Evolutionary conservation across 2,797 vertebrate species (phyloP).

Genomic region (Melanitta fusca): DNA sequence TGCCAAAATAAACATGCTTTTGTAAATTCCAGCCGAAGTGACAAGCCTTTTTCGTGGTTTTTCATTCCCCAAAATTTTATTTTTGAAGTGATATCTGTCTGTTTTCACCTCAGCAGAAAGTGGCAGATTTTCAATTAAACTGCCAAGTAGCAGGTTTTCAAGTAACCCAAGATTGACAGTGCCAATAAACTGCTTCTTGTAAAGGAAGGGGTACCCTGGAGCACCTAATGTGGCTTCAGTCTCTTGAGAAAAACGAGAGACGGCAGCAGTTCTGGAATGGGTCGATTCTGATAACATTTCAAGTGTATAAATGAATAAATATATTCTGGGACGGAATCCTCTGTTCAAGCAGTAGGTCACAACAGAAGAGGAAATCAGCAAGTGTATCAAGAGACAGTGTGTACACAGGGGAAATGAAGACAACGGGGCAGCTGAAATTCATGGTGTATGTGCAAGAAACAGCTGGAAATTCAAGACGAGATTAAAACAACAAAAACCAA

Average conservation of each 20-base stretch:
- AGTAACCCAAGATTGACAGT: background rate
- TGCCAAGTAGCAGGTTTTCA: background rate
- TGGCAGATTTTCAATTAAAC: background rate
- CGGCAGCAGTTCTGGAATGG: background rate
- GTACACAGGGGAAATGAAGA: background rate
- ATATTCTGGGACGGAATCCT: background rate
- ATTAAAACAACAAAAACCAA: background rate
- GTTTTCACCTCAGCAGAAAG: background rate
- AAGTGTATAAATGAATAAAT: background rate
- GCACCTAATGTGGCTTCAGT: background rate
- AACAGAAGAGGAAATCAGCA: background rate
- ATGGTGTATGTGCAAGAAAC: background rate
- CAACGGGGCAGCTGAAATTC: background rate
- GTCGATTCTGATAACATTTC: background rate
- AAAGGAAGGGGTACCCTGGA: background rate
- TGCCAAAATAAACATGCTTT: constrained; percentile 47
- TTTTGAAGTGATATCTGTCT: background rate
- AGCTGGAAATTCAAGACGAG: background rate
- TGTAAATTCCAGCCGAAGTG: background rate
- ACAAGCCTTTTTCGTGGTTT: background rate
- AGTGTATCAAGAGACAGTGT: background rate
- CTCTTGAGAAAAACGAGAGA: background rate
- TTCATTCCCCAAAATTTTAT: background rate
- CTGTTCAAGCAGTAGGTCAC: background rate
- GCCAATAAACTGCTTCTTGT: background rate